Evolutionary conservation across 2,888 invertebrate species (phyloP).

Genomic region (Empis livida): DNA sequence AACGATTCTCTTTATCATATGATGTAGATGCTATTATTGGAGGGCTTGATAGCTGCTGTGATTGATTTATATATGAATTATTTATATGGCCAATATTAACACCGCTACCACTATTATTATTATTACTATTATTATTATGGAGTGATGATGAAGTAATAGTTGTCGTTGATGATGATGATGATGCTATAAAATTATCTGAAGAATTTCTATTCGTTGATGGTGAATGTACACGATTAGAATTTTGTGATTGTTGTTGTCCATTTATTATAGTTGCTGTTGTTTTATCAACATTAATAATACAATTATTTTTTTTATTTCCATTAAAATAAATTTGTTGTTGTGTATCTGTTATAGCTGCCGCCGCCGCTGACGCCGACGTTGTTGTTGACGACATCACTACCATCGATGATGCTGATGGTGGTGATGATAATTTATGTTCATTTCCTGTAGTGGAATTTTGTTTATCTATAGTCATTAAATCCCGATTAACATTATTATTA

Average conservation of each 20-base stretch:
- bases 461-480: slow-evolving; percentile 8
- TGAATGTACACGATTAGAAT: slow-evolving; percentile 24
- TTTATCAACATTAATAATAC: slow-evolving; percentile 22
- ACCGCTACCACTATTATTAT: slow-evolving; percentile 11
- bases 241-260: slow-evolving; percentile 14
- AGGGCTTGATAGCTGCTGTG: slow-evolving; percentile 12
- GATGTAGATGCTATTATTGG: slow-evolving; percentile 16
- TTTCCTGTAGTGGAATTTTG: slow-evolving; percentile 14
- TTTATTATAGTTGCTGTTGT: slow-evolving; percentile 21
- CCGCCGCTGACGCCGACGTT: slow-evolving; percentile 5
- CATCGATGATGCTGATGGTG: slow-evolving; percentile 7
- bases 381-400: background rate
- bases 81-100: slow-evolving; percentile 10
- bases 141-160: background rate
- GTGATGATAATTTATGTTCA: slow-evolving; percentile 8
- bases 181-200: background rate
- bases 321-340: slow-evolving; percentile 4
- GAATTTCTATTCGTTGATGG: background rate
- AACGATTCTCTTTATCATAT: slow-evolving; percentile 27
- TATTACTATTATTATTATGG: slow-evolving; percentile 8
- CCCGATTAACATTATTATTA: slow-evolving; percentile 8
- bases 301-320: slow-evolving; percentile 17
- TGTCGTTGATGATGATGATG: slow-evolving; percentile 3
- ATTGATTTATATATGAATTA: slow-evolving; percentile 12
- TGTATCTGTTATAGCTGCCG: slow-evolving; percentile 2